These are phyloP conservation scores for Watsonalla cultraria DNA, from an alignment of 2,888 invertebrate genomes.

Conservation along the genomic window DNA sequence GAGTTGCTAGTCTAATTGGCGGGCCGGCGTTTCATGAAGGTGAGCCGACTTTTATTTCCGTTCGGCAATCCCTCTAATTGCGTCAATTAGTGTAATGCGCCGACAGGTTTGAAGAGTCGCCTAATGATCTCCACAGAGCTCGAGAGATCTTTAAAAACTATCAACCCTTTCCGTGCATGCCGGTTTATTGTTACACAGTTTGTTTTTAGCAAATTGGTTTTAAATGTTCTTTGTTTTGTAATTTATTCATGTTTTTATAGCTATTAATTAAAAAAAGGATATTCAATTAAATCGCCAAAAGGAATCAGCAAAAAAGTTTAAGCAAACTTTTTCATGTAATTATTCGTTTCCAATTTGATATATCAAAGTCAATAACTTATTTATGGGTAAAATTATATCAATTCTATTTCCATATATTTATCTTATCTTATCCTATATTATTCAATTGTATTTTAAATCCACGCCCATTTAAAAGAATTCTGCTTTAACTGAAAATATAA, in stretches of 20 bases:
- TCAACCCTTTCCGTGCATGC: slow-evolving; percentile 28
- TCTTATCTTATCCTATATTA: not conserved
- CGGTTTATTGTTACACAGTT: slow-evolving; percentile 26
- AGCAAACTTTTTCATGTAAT: too few species aligned
- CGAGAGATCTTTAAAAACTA: slow-evolving; percentile 50
- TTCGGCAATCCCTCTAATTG: slow-evolving; percentile 78
- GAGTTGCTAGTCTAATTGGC: slow-evolving; percentile 73
- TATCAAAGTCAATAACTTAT: too few species aligned
- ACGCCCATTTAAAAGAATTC: not conserved
- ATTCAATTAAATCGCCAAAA: not conserved
- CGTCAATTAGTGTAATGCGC: slow-evolving; percentile 78
- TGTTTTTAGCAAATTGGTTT: not conserved
- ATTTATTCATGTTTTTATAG: not conserved
- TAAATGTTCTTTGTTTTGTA: not conserved
- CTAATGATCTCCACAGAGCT: slow-evolving; percentile 64
- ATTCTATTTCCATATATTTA: not conserved
- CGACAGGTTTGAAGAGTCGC: slow-evolving; percentile 74
- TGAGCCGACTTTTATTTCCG: slow-evolving; percentile 78
- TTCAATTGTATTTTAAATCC: too few species aligned
- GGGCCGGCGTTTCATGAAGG: slow-evolving; percentile 77
- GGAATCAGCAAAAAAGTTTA: too few species aligned
- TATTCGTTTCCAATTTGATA: too few species aligned
- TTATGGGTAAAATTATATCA: too few species aligned
- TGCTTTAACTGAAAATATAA: not conserved
- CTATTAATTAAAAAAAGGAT: not conserved